Conservation (phyloP, 2,888 invertebrate genomes). For the Chydorus sphaericus region DNA sequence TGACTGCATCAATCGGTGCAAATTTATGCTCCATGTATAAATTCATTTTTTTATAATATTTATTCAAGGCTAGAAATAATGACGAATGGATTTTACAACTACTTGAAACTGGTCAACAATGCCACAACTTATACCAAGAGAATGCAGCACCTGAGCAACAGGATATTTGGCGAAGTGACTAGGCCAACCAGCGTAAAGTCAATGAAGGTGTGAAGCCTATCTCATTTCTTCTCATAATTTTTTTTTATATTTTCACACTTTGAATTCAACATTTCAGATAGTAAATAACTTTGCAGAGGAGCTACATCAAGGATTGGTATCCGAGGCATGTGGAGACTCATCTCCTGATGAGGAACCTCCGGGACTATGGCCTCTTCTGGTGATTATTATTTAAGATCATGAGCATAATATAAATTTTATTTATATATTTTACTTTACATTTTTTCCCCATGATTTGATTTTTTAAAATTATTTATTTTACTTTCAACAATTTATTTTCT, state of each 20-base stretch:
- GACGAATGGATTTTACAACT: constrained; percentile 40
- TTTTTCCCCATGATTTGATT: background rate
- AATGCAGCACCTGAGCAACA: constrained; percentile 71
- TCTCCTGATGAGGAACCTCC: constrained; percentile 49
- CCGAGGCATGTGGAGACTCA: constrained; percentile 68
- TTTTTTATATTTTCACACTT: background rate
- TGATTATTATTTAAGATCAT: constrained; percentile 11
- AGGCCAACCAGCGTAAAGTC: constrained; percentile 57
- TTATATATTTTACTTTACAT: background rate
- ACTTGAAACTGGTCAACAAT: constrained; percentile 49
- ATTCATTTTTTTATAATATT: too few relatives aligned
- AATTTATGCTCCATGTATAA: too few relatives aligned
- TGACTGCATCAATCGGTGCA: too few relatives aligned
- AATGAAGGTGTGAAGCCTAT: constrained; percentile 38
- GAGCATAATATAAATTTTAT: background rate
- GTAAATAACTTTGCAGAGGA: constrained; percentile 54
- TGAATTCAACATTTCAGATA: constrained; percentile 41
- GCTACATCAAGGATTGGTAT: constrained; percentile 65
- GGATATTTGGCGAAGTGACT: constrained; percentile 77
- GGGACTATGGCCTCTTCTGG: constrained; percentile 63
- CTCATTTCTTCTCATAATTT: background rate
- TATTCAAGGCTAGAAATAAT: too few relatives aligned
- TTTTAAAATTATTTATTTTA: background rate
- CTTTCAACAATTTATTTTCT: background rate
- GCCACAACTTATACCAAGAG: constrained; percentile 64